phyloP scores from a whole-genome alignment of 2,888 invertebrate species.

The Phoronis australis region DNA sequence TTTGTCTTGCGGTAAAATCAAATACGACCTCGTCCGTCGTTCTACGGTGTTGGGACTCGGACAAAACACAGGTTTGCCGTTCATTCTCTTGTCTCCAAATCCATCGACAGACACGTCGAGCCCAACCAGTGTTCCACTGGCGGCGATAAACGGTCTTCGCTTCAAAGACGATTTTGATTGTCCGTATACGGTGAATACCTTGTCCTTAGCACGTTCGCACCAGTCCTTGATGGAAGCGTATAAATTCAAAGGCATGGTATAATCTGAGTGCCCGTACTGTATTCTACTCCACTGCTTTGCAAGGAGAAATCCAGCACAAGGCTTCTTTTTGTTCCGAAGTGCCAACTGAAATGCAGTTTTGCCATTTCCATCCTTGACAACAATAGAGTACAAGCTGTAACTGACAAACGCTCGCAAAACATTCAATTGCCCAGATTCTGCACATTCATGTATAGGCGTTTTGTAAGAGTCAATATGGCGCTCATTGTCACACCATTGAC shows the following conservation, averaged over 20 bases:
- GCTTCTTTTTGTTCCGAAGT: conserved; percentile 20
- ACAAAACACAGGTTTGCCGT: conserved; percentile 33
- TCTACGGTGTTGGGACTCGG: no score
- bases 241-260: conserved; percentile 18
- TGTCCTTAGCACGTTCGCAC: conserved; percentile 21
- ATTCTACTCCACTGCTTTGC: conserved; percentile 32
- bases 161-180: conserved; percentile 17
- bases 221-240: conserved; percentile 23
- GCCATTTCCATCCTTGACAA: conserved; percentile 23
- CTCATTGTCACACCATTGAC: conserved; percentile 19
- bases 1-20: no score
- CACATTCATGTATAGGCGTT: conserved; percentile 24
- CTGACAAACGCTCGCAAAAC: conserved; percentile 23
- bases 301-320: conserved; percentile 26
- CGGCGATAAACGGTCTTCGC: conserved; percentile 5
- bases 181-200: conserved; percentile 12
- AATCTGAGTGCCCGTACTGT: conserved; percentile 9
- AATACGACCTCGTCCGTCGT: no score
- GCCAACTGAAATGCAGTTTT: conserved; percentile 27
- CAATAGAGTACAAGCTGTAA: conserved; percentile 20
- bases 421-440: conserved; percentile 21
- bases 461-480: conserved; percentile 19
- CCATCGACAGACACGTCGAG: conserved; percentile 41
- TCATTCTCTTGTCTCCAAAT: conserved; percentile 36
- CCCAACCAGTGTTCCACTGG: conserved; percentile 32